Base-by-base conservation (phyloP, 1,140 invertebrate genomes). In the Lethrus apterus region DNA sequence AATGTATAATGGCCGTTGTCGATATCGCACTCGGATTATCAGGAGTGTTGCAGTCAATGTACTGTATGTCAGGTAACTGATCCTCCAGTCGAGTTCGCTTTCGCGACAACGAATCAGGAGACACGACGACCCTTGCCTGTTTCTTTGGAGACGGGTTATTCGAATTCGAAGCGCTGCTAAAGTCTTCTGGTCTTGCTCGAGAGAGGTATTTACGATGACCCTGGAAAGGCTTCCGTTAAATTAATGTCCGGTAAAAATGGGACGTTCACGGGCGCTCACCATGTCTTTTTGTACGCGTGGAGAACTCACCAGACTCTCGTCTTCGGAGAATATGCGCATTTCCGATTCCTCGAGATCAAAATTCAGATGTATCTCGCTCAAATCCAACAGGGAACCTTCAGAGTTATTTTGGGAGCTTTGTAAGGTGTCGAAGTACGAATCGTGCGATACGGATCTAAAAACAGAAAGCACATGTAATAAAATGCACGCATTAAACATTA, bases 401-500 rank as follows among this genome's bases (percentile, higher is more conserved):
- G 62, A 73, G 46, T 65, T 69, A 54, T 69, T 60, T 40, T 73
- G 74, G 43, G 57, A 78, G 41, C 62, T 71, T 67, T 57, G 77
- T 57, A 63, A 61, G 52, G 60, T 76, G 70, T 93, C 89, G 70
- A 94, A 94, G 67, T 93, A 94, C 1, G 89, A 93, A 66, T 94
- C 90, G 63, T 93, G 90, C 0, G 89, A 93, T 0, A 89, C 85
- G 1, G 87, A 91, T 40, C 84, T 72, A 52, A 4, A 42, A n/a
- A n/a, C n/a, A n/a, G n/a, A n/a, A n/a, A n/a, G n/a, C n/a, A n/a
- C n/a, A n/a, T n/a, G n/a, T n/a, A 62, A 69, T 9, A 64, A 59
- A 13, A 67, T 56, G 63, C 62, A 13, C 63, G 59, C 19, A 65
- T 57, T 44, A 17, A n/a, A n/a, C n/a, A n/a, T n/a, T n/a, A n/a